Evolutionary conservation across 2,888 invertebrate genomes (phyloP), one percentile per base, ranked within the genome.

Genomic region (Archaeoteleia sp.): DNA sequence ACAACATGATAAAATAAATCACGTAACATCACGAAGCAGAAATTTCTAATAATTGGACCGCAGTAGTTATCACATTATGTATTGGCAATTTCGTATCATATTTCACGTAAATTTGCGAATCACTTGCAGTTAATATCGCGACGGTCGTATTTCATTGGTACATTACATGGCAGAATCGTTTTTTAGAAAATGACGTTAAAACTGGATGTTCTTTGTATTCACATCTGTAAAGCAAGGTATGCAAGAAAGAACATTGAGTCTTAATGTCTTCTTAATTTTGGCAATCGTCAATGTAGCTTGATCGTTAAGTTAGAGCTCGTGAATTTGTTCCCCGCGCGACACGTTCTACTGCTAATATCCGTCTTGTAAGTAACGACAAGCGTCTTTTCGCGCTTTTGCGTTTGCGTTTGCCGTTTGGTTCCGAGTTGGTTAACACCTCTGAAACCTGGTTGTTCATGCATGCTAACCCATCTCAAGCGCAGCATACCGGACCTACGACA

Each of bases 401-500:
- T 78, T 79, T 77, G 79, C 53, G 55, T 73, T 71, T 72, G 67
- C 61, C 60, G 43, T 75, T 77, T 70, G 67, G 48, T 74, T 74
- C 78, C 75, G 73, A 72, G 73, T 79, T 78, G 73, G 79, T 81
- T 83, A 82, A 83, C 83, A 79, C 81, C 79, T 82, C 77, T 73
- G 74, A 82, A 81, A 80, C 83, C 81, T 82, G 83, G 81, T 81
- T 88, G 87, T 91, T 90, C 90, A 93, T 93, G 93, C 91, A 92
- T 93, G 92, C 90, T 93, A 90, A 91, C 92, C 88, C 92, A 93
- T 88, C 91, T 93, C 88, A 93, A 93, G 91, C 90, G 93, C 90
- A 93, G 93, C 90, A 91, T 94, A 88, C 93, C 93, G 86, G 93
- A 93, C 88, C 91, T 93, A 86, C 91, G 92, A 87, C 90, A 91